Evolutionary conservation across 64 coral and sea anemone genomes (phyloP), one percentile per base, ranked within the genome.

Genomic region (Acropora yongei): DNA sequence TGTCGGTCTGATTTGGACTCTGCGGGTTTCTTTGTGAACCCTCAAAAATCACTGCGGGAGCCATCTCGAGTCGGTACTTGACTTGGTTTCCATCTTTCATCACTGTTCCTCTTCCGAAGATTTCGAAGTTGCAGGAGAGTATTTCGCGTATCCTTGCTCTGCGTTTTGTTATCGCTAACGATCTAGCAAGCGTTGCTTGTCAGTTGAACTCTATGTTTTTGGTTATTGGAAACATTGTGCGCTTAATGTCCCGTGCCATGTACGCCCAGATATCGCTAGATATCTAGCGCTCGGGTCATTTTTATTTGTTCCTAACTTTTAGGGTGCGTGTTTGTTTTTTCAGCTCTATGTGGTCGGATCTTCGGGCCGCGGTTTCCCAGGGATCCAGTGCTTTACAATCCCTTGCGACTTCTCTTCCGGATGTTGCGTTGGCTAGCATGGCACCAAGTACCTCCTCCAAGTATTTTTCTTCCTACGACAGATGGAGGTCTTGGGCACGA

Each of bases 11-110:
- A 90, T 72, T 46, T 92, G 42, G 6, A 85, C 9, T 4, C 9
- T 48, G 83, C 94, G 16, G 94, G 90, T 13, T 92, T 96, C 55
- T 76, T 63, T 48, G 57, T 83, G 4, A 76, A 95, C 46, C 49
- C 76, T 42, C 66, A 91, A 39, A 96, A 96, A 48, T 92, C 89
- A 0, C 43, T 75, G 11, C 83, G 89, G 94, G 44, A 11, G 5
- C 90, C 94, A 78, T 89, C 83, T 3, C 89, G 76, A 57, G 3
- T 67, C 4, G 85, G 83, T 65, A 17, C 44, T 19, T 96, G 77
- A 84, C 57, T 96, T 63, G 93, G 76, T 16, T 74, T 41, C 43
- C 12, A 6, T 63, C 39, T 84, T 47, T 71, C 41, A 91, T 91
- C 68, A 11, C 60, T 44, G 44, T 91, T 42, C 49, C 67, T 6